A percentile compares a stretch with the other conserved stretches of the same genome.
Evolutionary conservation across 2,113 vertebrate genomes (phyloP).

Genomic region (Stictonetta naevosa): DNA sequence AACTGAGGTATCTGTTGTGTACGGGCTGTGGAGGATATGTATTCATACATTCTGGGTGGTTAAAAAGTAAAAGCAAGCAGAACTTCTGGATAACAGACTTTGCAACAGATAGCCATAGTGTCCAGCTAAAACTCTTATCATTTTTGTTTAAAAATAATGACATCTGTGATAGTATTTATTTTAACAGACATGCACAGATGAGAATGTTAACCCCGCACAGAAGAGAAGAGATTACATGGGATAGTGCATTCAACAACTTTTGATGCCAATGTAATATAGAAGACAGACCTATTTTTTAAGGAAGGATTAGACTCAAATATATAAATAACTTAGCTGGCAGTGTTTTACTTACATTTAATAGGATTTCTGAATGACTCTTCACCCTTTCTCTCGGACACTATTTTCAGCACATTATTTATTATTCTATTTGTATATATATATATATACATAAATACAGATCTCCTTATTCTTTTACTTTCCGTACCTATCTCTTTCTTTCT

Average conservation of each 20-base stretch:
- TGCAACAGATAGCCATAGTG: background rate
- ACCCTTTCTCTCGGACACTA: background rate
- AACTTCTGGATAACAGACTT: background rate
- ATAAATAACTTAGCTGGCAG: background rate
- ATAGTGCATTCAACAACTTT: background rate
- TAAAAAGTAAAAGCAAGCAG: conserved; percentile 20
- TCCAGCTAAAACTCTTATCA: background rate
- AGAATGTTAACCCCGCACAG: background rate
- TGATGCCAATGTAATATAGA: background rate
- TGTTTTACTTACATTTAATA: background rate
- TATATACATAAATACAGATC: background rate
- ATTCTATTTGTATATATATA: background rate
- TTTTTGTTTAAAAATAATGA: conserved; percentile 29
- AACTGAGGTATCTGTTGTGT: background rate
- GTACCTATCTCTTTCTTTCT: background rate
- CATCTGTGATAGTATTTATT: background rate
- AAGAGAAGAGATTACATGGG: background rate
- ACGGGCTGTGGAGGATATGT: background rate
- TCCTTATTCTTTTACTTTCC: background rate
- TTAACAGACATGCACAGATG: background rate
- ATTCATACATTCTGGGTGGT: background rate
- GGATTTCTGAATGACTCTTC: background rate
- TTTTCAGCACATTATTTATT: background rate
- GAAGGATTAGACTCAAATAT: background rate
- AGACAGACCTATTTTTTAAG: background rate